Base-by-base conservation (phyloP, 2,888 invertebrate species). In the Amblyjoppa proteus region DNA sequence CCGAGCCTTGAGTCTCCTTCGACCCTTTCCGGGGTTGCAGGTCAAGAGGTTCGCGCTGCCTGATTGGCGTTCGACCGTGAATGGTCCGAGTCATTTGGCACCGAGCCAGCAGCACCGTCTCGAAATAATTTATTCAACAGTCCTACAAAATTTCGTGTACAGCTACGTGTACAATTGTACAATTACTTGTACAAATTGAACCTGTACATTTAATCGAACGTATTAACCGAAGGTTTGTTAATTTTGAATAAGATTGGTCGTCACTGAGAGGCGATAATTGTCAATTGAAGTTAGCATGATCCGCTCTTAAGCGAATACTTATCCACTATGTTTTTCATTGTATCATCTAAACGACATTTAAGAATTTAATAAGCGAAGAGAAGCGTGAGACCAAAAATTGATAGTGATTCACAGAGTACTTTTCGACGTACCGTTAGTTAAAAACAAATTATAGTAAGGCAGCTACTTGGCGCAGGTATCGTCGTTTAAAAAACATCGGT, bases 21-120 rank as follows among this genome's bases (percentile, higher is more conserved):
- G 34, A 83, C 73, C 51, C 69, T 75, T 74, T 45, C 45, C 45
- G 41, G 74, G 61, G 45, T 38, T n/a, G 61, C 74, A 61, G 74
- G 74, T 74, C 74, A 61, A n/a, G 45, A 61, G 45, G 20, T 34
- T 38, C 49, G 7, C 28, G 34, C 0, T 1, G 51, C 20, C 49
- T n/a, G 71, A 71, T 68, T 68, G 68, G 41, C n/a, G 64, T 13
- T 64, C 64, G 1, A 16, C 31, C 64, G 2, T 31, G 31, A 34
- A 64, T n/a, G 64, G 2, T 6, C 31, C n/a, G 64, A 64, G 64
- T 34, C 64, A 64, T 34, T 64, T 1, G 34, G 64, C 34, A 64
- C 45, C 16, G 45, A 49, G 45, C 3, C 41, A 7, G 16, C 45
- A 49, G 13, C 1, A 45, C 11, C 11, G 13, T 11, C 16, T 13